These are phyloP conservation scores for Hassar affinis DNA, from an alignment of 2,113 vertebrate species.

Conservation along the genomic window DNA sequence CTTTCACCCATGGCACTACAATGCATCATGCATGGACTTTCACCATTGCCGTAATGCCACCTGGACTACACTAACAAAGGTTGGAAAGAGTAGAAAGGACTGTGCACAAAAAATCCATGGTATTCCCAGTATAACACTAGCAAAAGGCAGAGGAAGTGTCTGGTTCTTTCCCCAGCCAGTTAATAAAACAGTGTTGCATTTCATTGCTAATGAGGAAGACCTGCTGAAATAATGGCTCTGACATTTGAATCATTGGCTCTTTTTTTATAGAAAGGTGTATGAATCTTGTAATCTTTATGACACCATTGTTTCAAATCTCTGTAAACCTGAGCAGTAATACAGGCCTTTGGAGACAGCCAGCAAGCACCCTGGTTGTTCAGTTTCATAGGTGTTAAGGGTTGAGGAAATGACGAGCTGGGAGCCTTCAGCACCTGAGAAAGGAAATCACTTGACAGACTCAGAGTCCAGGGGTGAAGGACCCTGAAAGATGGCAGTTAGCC, in stretches of 20 bases:
- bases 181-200: constrained; percentile 51
- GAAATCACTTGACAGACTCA: constrained; percentile 67
- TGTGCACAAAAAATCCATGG: constrained; percentile 11
- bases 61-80: constrained; percentile 30
- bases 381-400: constrained; percentile 60
- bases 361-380: constrained; percentile 32
- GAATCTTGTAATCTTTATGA: constrained; percentile 51
- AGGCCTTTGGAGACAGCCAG: constrained; percentile 27
- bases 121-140: constrained; percentile 10
- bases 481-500: constrained; percentile 41
- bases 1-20: constrained; percentile 26
- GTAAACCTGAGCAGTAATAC: constrained; percentile 44
- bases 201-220: constrained; percentile 50
- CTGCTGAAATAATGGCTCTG: constrained; percentile 44
- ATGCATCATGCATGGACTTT: constrained; percentile 52
- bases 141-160: constrained; percentile 42
- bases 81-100: not conserved
- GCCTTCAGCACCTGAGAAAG: constrained; percentile 61
- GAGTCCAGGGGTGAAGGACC: constrained; percentile 42
- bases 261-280: constrained; percentile 51
- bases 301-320: constrained; percentile 52
- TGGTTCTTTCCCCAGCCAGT: constrained; percentile 32
- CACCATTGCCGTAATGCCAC: constrained; percentile 53
- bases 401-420: constrained; percentile 51
- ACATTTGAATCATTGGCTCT: constrained; percentile 43